Evolutionary conservation across 2,888 invertebrate genomes (phyloP).

Genomic region (Eudasyphora cyanicolor): DNA sequence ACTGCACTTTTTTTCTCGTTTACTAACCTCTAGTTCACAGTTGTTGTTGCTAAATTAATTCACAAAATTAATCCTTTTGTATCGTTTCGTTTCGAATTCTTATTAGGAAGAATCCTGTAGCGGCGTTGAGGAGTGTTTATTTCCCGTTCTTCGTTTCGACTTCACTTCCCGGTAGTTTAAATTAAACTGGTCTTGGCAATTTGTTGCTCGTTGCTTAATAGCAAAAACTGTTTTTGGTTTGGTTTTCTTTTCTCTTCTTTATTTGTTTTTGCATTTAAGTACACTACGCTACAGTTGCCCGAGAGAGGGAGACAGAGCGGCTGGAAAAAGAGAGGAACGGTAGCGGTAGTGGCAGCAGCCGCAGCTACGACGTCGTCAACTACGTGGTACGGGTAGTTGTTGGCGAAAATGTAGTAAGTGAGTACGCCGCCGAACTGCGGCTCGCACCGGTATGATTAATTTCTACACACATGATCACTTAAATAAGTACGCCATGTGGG

Average conservation of each 20-base stretch:
- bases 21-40: constrained; percentile 10
- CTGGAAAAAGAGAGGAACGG: not conserved
- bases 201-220: constrained; percentile 50
- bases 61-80: not conserved
- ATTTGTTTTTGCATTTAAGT: constrained; percentile 7
- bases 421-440: not conserved
- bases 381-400: not conserved
- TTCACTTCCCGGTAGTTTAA: constrained; percentile 69
- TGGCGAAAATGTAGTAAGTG: constrained; percentile 1
- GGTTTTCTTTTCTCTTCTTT: constrained; percentile 14
- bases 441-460: not conserved
- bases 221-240: constrained; percentile 30
- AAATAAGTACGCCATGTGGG: not conserved
- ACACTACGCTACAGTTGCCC: not conserved
- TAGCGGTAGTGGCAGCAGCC: not conserved
- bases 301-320: not conserved
- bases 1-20: not conserved
- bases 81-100: not conserved
- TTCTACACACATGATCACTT: not conserved
- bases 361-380: not conserved
- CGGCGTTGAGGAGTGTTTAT: too few relatives aligned
- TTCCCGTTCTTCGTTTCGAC: constrained; percentile 55
- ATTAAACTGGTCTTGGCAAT: constrained; percentile 70
- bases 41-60: not conserved
- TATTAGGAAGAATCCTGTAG: not conserved